Evolutionary conservation across 2,888 invertebrate genomes (phyloP), one percentile per base, ranked within the genome.

Genomic region (Drosophila niveifrons): DNA sequence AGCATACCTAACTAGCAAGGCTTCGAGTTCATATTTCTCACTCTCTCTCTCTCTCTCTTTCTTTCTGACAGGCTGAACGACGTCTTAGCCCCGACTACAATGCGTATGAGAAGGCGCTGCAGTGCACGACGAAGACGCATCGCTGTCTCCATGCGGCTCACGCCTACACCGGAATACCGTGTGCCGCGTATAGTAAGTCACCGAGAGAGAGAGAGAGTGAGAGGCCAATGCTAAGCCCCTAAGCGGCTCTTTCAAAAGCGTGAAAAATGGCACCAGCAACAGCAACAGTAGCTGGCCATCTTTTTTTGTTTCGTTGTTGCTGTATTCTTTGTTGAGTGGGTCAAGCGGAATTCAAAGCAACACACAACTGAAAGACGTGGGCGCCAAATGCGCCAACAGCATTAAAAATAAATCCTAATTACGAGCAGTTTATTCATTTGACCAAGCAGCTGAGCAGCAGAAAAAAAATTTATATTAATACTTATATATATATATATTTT

Each of bases 141-240:
- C 94, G 97, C 78, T 98, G 98, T 93, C 95, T 96, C 90, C 98
- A 98, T 91, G 97, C 97, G 1, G 95, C 97, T 9, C 97, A 98
- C 91, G 97, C 98, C 28, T 98, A 98, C 90, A 97, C 97, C 2
- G 92, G 92, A 18, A 92, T 97, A 61, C 98, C 98, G 2, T 97
- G 97, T 91, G 96, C 96, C 41, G 96, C 97, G 43, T 97, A 97
- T 92, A 94, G 97, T 97, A 93, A 96, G 96, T 95, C 56, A 36
- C n/a, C n/a, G n/a, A n/a, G n/a, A n/a, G n/a, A n/a, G n/a, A n/a
- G n/a, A n/a, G n/a, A n/a, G n/a, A n/a, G n/a, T n/a, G 23, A 23
- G 23, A 23, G 23, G 36, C 36, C 36, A 17, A 23, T 41, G 50
- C 44, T 65, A 53, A 56, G 43, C 55, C 61, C 55, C 55, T 50